A percentile compares a stretch with the other conserved stretches of the same genome.
phyloP scores from a whole-genome alignment of 2,113 vertebrate genomes.

The Motacilla tschutschensis region DNA sequence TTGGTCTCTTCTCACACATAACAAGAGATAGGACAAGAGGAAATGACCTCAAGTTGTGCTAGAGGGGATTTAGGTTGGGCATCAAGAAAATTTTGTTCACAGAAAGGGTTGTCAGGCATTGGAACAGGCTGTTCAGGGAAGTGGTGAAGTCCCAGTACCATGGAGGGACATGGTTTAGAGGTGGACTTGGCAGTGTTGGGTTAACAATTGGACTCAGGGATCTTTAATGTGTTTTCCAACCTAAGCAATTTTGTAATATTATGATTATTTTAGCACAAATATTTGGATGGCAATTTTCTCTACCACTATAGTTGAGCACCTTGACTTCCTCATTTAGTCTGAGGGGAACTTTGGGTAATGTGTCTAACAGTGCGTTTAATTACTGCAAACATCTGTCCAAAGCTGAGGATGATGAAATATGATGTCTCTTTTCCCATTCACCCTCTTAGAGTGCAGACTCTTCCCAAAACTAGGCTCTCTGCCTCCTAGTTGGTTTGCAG shows the following conservation, averaged over 20 bases:
- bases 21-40: not conserved
- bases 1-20: not conserved
- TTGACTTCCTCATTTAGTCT: not conserved
- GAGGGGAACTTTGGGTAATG: not conserved
- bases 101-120: not conserved
- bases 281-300: not conserved
- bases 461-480: not conserved
- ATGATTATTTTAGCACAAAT: not conserved
- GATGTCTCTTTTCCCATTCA: not conserved
- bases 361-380: not conserved
- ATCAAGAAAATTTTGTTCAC: not conserved
- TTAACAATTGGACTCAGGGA: accelerated
- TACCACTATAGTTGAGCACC: not conserved
- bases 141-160: not conserved
- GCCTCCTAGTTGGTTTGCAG: not conserved
- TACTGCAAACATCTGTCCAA: not conserved
- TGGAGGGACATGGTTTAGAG: not conserved
- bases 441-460: not conserved
- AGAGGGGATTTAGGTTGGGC: not conserved
- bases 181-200: not conserved
- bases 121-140: not conserved
- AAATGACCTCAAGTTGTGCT: not conserved
- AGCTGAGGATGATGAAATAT: not conserved
- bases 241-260: not conserved
- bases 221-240: not conserved